These are phyloP conservation scores for Aphelinus certus DNA, from an alignment of 1,140 invertebrate genomes.

Conservation along the genomic window DNA sequence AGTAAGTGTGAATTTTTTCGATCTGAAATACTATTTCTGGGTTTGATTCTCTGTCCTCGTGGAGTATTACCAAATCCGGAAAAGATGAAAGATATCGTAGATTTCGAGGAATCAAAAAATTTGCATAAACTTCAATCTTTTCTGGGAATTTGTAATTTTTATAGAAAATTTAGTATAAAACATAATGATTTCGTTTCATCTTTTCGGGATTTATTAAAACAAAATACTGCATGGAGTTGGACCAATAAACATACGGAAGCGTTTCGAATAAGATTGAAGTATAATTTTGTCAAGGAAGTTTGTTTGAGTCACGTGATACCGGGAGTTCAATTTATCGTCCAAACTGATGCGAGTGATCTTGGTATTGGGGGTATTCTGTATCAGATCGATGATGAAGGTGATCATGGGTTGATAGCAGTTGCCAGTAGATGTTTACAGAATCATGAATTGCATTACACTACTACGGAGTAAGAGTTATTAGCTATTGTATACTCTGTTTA, in stretches of 20 bases:
- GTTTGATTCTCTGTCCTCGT: not conserved
- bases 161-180: not conserved
- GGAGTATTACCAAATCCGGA: not conserved
- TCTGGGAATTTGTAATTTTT: conserved; percentile 8
- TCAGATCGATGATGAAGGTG: not conserved
- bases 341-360: not conserved
- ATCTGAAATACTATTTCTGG: not conserved
- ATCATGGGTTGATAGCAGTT: conserved; percentile 22
- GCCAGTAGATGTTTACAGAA: conserved; percentile 31
- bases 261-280: no score
- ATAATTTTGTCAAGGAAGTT: not conserved
- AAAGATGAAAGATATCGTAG: not conserved
- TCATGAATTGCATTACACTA: conserved; percentile 43
- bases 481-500: conserved; percentile 32
- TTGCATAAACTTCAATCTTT: not conserved
- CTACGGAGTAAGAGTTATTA: conserved; percentile 43
- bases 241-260: no score
- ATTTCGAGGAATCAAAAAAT: not conserved
- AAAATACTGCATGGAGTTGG: no score
- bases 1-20: conserved; percentile 5
- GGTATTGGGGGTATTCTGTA: conserved; percentile 5
- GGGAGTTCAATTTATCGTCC: not conserved
- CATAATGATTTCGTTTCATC: not conserved
- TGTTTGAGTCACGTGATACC: not conserved
- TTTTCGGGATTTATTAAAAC: no score